Evolutionary conservation across 1,140 invertebrate genomes (phyloP).

Genomic region (Rhopalosiphum maidis): DNA sequence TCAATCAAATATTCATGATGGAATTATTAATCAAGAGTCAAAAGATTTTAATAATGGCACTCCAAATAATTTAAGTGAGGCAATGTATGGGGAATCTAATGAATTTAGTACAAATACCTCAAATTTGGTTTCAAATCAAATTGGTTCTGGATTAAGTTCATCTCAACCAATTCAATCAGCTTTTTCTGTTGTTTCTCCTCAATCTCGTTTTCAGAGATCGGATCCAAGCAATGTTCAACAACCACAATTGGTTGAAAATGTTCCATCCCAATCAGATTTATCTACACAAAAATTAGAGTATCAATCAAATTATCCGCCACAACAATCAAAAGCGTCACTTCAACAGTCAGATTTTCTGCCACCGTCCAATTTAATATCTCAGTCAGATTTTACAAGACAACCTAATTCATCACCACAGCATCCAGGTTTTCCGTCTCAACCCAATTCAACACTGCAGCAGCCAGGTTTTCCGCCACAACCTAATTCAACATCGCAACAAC

Average conservation of each 20-base stretch:
- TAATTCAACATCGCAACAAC: conserved; percentile 60
- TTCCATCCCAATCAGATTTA: not conserved
- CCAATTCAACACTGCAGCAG: conserved; percentile 17
- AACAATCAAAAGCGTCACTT: conserved; percentile 60
- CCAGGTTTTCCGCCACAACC: conserved; percentile 58
- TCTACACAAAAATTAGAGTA: conserved; percentile 48
- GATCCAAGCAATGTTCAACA: conserved; percentile 38
- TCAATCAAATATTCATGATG: conserved; percentile 3
- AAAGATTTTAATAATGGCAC: conserved; percentile 33
- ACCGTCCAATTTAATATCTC: conserved; percentile 38
- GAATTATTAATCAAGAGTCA: conserved; percentile 30
- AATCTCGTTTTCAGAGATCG: conserved; percentile 37
- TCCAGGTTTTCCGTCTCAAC: conserved; percentile 46
- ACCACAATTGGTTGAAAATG: not conserved
- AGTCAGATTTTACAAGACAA: conserved; percentile 51
- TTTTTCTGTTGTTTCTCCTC: conserved; percentile 41
- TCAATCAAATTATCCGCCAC: conserved; percentile 25
- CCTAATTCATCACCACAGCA: not conserved
- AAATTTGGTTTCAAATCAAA: conserved; percentile 1
- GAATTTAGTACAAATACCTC: conserved; percentile 28
- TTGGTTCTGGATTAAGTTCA: conserved; percentile 36
- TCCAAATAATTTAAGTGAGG: conserved; percentile 13
- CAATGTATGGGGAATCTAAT: not conserved
- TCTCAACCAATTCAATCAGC: conserved; percentile 29
- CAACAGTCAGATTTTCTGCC: conserved; percentile 51